Conservation (phyloP, 1,140 invertebrate genomes). For the Anastrepha ludens region DNA sequence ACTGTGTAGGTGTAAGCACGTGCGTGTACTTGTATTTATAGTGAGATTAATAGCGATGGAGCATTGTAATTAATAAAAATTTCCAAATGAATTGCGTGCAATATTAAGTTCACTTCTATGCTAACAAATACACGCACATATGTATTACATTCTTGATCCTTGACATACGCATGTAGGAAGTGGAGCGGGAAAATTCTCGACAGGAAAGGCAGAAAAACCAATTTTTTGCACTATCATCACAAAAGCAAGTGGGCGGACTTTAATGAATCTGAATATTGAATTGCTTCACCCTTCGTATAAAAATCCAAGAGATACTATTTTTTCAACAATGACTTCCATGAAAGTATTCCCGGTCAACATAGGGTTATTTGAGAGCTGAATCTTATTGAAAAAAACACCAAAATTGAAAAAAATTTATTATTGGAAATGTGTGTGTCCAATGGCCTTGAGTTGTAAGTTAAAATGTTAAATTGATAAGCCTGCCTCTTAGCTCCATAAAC, state of each 20-base stretch:
- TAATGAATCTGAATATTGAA: neutral
- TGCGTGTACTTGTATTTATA: neutral
- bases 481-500: too few species aligned
- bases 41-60: neutral
- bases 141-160: neutral
- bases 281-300: too few species aligned
- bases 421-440: too few species aligned
- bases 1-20: neutral
- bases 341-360: too few species aligned
- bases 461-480: too few species aligned
- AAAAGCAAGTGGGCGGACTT: neutral
- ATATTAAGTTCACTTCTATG: neutral
- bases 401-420: too few species aligned
- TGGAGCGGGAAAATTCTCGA: slow-evolving; percentile 21
- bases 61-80: slow-evolving; percentile 27
- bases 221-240: neutral
- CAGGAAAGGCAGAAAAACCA: neutral
- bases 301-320: too few species aligned
- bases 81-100: slow-evolving; percentile 30
- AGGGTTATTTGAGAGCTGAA: neutral
- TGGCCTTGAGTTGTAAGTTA: too few species aligned
- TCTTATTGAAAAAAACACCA: neutral
- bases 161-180: neutral
- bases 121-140: neutral
- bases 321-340: too few species aligned